Conservation (phyloP, 2,113 vertebrate genomes). For the Leucoraja erinaceus region DNA sequence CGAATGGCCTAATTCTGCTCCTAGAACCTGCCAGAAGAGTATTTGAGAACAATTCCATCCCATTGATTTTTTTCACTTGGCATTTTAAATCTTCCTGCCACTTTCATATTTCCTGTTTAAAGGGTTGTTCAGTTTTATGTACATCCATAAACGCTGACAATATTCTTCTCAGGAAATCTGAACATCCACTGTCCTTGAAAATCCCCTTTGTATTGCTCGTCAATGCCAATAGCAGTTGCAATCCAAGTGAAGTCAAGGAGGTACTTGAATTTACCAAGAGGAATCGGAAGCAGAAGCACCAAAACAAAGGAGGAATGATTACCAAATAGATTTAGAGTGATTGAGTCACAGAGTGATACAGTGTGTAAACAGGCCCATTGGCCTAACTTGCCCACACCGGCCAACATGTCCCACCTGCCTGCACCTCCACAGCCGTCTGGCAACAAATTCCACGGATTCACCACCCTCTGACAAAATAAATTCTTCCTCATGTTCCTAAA, state of each 20-base stretch:
- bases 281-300: neutral
- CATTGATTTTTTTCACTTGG: neutral
- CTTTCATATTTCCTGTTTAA: neutral
- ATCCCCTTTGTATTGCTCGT: neutral
- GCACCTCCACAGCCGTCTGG: too few species aligned
- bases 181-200: neutral
- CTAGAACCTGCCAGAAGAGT: neutral
- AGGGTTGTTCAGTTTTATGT: neutral
- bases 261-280: neutral
- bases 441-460: too few species aligned
- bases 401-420: too few species aligned
- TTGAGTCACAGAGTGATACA: too few species aligned
- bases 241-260: neutral
- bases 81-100: neutral
- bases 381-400: too few species aligned
- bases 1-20: too few species aligned
- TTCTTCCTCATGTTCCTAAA: too few species aligned
- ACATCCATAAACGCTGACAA: neutral
- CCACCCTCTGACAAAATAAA: too few species aligned
- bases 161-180: neutral
- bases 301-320: neutral
- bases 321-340: too few species aligned
- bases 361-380: too few species aligned
- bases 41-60: neutral
- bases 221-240: neutral